These are phyloP conservation scores for Lutjanus argentimaculatus DNA, from an alignment of 2,797 vertebrate species.

Conservation along the genomic window DNA sequence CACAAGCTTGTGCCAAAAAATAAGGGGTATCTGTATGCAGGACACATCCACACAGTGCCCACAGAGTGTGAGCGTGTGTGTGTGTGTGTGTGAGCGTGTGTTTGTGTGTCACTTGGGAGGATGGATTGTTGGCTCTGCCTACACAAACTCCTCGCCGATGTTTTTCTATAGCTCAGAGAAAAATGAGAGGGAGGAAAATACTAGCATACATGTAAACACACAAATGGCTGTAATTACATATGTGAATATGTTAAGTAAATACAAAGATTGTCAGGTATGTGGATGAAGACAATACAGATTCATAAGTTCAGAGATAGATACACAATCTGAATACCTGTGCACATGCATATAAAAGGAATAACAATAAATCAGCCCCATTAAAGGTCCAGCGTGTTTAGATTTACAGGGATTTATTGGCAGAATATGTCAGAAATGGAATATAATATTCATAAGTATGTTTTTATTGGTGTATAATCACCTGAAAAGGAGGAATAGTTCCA, in stretches of 20 bases:
- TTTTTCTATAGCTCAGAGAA: conserved; percentile 39
- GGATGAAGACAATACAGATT: neutral
- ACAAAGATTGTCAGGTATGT: neutral
- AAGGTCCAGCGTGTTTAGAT: no score
- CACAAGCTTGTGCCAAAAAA: conserved; percentile 54
- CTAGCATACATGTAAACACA: neutral
- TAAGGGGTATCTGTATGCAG: conserved; percentile 69
- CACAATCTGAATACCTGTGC: neutral
- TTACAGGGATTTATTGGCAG: no score
- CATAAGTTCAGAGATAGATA: neutral
- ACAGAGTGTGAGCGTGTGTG: conserved; percentile 52
- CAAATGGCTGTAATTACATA: no score
- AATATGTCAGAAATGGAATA: no score
- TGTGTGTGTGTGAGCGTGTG: conserved; percentile 8
- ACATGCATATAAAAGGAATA: no score
- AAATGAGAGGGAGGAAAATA: conserved; percentile 44
- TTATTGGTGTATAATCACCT: no score
- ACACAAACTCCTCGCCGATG: conserved; percentile 55
- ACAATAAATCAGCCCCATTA: no score
- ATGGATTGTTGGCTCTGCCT: conserved; percentile 67
- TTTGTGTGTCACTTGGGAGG: conserved; percentile 58
- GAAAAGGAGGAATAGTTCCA: no score
- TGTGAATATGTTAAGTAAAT: neutral
- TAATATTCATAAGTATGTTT: no score
- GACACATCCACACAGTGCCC: conserved; percentile 61